phyloP scores from a whole-genome alignment of 2,797 vertebrate species.

The Rhinophrynus dorsalis region DNA sequence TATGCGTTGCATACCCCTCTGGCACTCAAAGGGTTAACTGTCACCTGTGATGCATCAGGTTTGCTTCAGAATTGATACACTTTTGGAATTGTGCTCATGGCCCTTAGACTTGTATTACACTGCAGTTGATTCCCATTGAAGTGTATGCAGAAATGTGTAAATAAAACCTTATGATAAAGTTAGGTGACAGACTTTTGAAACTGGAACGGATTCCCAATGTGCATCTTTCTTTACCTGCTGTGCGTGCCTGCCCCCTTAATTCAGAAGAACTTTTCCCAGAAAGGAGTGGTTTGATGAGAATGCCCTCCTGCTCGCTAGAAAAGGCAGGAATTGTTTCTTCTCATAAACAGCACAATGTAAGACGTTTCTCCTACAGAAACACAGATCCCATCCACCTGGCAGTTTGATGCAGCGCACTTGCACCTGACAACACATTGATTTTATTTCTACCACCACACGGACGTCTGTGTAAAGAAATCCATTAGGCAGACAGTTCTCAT shows the following conservation, averaged over 20 bases:
- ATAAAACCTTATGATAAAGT: too few species aligned
- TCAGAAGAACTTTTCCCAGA: not conserved
- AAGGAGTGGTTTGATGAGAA: constrained; percentile 69
- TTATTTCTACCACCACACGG: constrained; percentile 89
- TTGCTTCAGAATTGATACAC: too few species aligned
- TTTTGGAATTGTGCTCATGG: too few species aligned
- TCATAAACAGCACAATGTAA: constrained; percentile 61
- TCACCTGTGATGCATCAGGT: too few species aligned
- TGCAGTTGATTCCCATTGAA: too few species aligned
- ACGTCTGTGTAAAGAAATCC: constrained; percentile 95
- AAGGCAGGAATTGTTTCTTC: constrained; percentile 73
- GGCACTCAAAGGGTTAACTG: too few species aligned
- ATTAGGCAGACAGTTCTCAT: constrained; percentile 98
- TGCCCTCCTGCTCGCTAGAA: not conserved
- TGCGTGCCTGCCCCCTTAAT: not conserved
- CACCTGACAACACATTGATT: constrained; percentile 99
- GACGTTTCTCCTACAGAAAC: constrained; percentile 78
- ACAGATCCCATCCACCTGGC: constrained; percentile 85
- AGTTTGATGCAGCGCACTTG: constrained; percentile 84
- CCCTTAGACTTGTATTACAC: too few species aligned
- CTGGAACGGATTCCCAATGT: too few species aligned
- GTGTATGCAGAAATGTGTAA: too few species aligned
- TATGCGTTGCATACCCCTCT: too few species aligned
- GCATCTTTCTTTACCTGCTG: not conserved
- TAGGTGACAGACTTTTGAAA: too few species aligned